Evolutionary conservation across 2,113 vertebrate species (phyloP).

Genomic region (Triplophysa dalaica): DNA sequence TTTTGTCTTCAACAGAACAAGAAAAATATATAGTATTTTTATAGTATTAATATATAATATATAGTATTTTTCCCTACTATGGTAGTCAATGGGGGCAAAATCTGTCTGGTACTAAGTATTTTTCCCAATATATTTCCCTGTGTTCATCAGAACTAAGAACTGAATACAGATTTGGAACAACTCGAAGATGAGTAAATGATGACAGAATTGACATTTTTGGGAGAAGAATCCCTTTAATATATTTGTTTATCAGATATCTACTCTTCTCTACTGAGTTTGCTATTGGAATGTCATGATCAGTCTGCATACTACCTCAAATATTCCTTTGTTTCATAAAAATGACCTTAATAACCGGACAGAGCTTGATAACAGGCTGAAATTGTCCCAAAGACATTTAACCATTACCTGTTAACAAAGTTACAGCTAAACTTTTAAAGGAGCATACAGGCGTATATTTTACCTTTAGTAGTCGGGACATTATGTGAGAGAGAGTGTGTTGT

Average conservation of each 20-base stretch:
- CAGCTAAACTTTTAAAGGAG: neutral
- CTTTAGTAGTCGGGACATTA: neutral
- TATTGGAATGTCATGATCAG: constrained; percentile 50
- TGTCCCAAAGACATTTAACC: neutral
- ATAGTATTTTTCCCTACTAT: too few relatives aligned
- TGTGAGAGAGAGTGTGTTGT: constrained; percentile 6
- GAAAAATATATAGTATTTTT: too few relatives aligned
- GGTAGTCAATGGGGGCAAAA: too few relatives aligned
- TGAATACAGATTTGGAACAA: too few relatives aligned
- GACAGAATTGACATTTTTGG: too few relatives aligned
- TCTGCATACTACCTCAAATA: constrained; percentile 64
- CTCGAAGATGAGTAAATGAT: too few relatives aligned
- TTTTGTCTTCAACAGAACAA: too few relatives aligned
- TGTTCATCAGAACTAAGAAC: too few relatives aligned
- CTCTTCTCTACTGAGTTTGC: neutral
- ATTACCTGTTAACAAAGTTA: neutral
- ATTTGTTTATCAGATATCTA: neutral
- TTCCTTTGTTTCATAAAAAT: constrained; percentile 47
- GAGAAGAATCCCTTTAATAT: neutral
- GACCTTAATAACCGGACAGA: constrained; percentile 10
- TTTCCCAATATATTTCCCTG: too few relatives aligned
- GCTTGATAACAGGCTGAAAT: constrained; percentile 22
- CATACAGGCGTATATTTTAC: neutral
- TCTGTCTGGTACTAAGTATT: too few relatives aligned
- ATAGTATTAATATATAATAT: too few relatives aligned